Percentiles rank a stretch among this genome's conserved stretches.
Conservation (phyloP, 2,797 vertebrate species). For the Discoglossus pictus region DNA sequence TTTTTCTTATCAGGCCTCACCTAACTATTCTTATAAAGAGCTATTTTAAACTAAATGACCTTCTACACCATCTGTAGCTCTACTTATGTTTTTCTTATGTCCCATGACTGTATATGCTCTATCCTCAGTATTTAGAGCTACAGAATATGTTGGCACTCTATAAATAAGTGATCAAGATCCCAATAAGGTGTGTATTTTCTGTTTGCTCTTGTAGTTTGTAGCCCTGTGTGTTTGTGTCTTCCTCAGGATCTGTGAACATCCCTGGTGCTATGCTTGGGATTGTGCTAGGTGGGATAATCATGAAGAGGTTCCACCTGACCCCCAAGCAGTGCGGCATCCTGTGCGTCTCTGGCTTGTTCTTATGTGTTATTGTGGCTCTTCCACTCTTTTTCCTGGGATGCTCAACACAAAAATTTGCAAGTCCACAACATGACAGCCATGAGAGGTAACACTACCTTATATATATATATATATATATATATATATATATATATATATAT, state of each 20-base stretch:
- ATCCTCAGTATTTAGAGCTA: too few species aligned
- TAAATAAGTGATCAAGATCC: too few species aligned
- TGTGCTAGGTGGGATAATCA: constrained; percentile 78
- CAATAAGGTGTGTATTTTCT: too few species aligned
- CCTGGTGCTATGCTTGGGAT: constrained; percentile 82
- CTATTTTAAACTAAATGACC: too few species aligned
- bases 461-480: neutral
- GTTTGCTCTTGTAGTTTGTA: too few species aligned
- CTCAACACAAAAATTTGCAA: constrained; percentile 73
- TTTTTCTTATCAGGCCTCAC: too few species aligned
- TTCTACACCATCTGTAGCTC: too few species aligned
- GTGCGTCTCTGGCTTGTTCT: constrained; percentile 69
- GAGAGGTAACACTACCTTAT: neutral
- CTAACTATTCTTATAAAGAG: too few species aligned
- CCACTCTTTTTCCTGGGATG: constrained; percentile 89
- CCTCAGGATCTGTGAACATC: constrained; percentile 76
- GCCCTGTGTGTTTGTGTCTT: neutral
- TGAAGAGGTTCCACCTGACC: constrained; percentile 77
- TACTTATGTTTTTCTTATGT: too few species aligned
- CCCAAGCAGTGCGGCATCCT: constrained; percentile 69
- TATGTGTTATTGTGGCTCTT: constrained; percentile 66
- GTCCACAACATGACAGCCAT: constrained; percentile 24
- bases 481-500: too few species aligned
- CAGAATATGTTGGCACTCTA: too few species aligned
- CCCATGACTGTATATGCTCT: too few species aligned